Conservation (phyloP, 2,888 invertebrate species). For the Cryptosula pallasiana region DNA sequence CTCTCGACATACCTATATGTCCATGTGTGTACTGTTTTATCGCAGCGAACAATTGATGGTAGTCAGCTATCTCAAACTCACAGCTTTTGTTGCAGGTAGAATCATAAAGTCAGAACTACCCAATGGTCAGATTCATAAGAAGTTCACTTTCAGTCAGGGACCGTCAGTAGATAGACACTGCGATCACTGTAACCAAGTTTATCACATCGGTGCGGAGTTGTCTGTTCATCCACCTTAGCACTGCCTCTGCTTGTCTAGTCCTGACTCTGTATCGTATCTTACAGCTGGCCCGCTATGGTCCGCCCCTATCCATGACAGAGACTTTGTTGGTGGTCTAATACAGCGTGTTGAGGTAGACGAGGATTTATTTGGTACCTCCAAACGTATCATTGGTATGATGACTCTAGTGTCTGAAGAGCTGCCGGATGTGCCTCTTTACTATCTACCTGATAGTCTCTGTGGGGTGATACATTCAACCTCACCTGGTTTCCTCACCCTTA, state of each 20-base stretch:
- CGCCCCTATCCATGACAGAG: slow-evolving; percentile 72
- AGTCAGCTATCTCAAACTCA: too few relatives aligned
- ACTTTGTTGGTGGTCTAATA: slow-evolving; percentile 70
- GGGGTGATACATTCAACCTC: slow-evolving; percentile 62
- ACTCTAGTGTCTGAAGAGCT: slow-evolving; percentile 73
- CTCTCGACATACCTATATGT: too few relatives aligned
- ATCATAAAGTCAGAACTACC: background rate
- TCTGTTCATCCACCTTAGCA: too few relatives aligned
- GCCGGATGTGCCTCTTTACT: slow-evolving; percentile 77
- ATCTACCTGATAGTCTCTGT: slow-evolving; percentile 72
- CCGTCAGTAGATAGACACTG: slow-evolving; percentile 67
- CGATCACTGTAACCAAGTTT: slow-evolving; percentile 68
- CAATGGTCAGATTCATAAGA: slow-evolving; percentile 40
- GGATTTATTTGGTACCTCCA: slow-evolving; percentile 64
- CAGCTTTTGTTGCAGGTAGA: slow-evolving; percentile 21
- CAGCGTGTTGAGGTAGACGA: slow-evolving; percentile 35
- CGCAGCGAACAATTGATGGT: too few relatives aligned
- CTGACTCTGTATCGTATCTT: too few relatives aligned
- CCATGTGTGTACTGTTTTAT: too few relatives aligned
- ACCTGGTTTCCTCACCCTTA: slow-evolving; percentile 54
- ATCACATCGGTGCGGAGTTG: slow-evolving; percentile 62
- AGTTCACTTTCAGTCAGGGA: slow-evolving; percentile 65
- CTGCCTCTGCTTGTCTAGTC: too few relatives aligned
- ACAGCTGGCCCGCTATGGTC: slow-evolving; percentile 86
- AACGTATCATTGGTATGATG: slow-evolving; percentile 63